A percentile compares a stretch with the other conserved stretches of the same genome.
Conservation (phyloP, 2,797 vertebrate species). For the Lacerta bilineata region DNA sequence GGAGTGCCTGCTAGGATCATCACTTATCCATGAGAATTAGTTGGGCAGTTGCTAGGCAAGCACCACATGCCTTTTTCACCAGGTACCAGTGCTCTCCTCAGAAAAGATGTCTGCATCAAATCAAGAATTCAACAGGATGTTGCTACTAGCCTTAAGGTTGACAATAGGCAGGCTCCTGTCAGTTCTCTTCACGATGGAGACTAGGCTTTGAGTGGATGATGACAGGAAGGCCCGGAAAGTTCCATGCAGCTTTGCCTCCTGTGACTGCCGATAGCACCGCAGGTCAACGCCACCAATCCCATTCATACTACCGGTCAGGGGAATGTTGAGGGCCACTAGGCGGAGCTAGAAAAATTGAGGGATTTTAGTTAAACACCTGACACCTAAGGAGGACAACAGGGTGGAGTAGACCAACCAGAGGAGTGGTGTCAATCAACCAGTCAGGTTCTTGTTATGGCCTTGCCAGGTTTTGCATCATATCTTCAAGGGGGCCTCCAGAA, state of each 20-base stretch:
- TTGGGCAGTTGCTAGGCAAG: background rate
- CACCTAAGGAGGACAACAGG: background rate
- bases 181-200: conserved; percentile 69
- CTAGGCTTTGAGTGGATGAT: conserved; percentile 56
- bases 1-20: background rate
- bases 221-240: conserved; percentile 76
- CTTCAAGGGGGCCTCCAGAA: background rate
- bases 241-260: conserved; percentile 67
- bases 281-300: conserved; percentile 73
- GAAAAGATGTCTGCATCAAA: background rate
- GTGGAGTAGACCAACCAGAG: accelerated
- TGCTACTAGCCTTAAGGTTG: conserved; percentile 75
- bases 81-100: background rate
- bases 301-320: conserved; percentile 55
- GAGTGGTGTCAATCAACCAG: accelerated
- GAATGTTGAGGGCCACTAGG: conserved; percentile 68
- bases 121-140: background rate
- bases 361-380: accelerated
- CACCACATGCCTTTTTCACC: background rate
- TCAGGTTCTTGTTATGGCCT: background rate
- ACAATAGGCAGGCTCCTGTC: conserved; percentile 71
- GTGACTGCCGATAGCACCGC: conserved; percentile 75
- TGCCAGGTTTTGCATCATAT: background rate
- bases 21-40: too few relatives aligned
- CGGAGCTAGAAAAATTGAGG: conserved; percentile 63